Evolutionary conservation across 2,888 invertebrate species (phyloP).

Genomic region (Lissocephala sabroskyi): DNA sequence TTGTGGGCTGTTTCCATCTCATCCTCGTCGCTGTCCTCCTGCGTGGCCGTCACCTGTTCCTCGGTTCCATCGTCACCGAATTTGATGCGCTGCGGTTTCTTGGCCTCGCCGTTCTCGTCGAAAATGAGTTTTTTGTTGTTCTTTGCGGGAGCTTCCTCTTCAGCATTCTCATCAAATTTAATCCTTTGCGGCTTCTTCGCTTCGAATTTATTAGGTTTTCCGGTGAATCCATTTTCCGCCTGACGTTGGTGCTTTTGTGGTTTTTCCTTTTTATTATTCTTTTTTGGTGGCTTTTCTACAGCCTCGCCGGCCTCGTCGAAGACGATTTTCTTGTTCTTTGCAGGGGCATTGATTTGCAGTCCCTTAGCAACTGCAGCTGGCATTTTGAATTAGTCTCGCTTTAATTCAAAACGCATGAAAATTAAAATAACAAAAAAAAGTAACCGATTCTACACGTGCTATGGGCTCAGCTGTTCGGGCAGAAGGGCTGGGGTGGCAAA

Average conservation of each 20-base stretch:
- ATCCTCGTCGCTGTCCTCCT: constrained; percentile 24
- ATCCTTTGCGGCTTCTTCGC: constrained; percentile 14
- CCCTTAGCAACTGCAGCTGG: constrained; percentile 46
- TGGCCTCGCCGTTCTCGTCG: not conserved
- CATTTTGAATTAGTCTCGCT: constrained; percentile 25
- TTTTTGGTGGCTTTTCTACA: constrained; percentile 23
- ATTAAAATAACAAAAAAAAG: constrained; percentile 3
- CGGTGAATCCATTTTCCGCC: constrained; percentile 1
- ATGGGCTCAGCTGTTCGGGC: too few relatives aligned
- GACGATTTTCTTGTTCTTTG: constrained; percentile 66
- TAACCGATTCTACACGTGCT: too few relatives aligned
- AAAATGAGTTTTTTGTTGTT: not conserved
- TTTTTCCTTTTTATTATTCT: constrained; percentile 25
- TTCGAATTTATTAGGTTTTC: constrained; percentile 16
- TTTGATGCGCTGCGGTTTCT: constrained; percentile 48
- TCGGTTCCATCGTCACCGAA: constrained; percentile 33
- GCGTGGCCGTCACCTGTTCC: not conserved
- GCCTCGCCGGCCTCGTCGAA: constrained; percentile 63
- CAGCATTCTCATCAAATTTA: constrained; percentile 10
- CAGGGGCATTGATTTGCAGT: constrained; percentile 24
- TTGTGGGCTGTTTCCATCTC: constrained; percentile 3
- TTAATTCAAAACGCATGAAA: constrained; percentile 6
- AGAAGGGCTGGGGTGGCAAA: too few relatives aligned
- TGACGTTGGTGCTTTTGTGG: not conserved
- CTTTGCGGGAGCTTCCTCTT: constrained; percentile 2